A percentile compares a stretch with the other conserved stretches of the same genome.
These are phyloP conservation scores for Popillia japonica DNA, from an alignment of 1,140 invertebrate genomes.

Conservation along the genomic window DNA sequence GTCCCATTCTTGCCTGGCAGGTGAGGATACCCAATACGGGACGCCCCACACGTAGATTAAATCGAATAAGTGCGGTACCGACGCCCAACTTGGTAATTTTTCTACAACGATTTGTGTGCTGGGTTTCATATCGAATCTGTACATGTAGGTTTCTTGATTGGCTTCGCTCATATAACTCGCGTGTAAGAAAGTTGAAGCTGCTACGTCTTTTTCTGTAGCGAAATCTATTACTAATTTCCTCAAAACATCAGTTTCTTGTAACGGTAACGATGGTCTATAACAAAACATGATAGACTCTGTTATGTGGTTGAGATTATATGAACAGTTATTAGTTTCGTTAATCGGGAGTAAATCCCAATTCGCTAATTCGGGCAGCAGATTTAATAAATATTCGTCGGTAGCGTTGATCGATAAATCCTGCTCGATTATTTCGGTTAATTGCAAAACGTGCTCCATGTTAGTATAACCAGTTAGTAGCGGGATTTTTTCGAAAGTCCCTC, in stretches of 20 bases:
- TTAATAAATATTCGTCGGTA: slow-evolving; percentile 65
- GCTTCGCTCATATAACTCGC: slow-evolving; percentile 71
- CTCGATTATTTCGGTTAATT: slow-evolving; percentile 65
- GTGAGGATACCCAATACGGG: slow-evolving; percentile 68
- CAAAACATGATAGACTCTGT: slow-evolving; percentile 77
- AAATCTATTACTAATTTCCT: slow-evolving; percentile 71
- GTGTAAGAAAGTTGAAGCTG: slow-evolving; percentile 71
- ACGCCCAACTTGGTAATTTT: slow-evolving; percentile 75
- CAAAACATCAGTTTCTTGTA: slow-evolving; percentile 66
- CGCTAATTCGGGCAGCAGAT: slow-evolving; percentile 69
- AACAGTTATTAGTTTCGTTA: slow-evolving; percentile 68
- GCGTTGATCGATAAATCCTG: slow-evolving; percentile 65
- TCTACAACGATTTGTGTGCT: slow-evolving; percentile 68
- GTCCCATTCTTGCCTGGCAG: slow-evolving; percentile 70
- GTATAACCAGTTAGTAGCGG: slow-evolving; percentile 78
- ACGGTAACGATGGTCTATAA: slow-evolving; percentile 68
- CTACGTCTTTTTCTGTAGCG: slow-evolving; percentile 77
- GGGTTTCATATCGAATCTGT: slow-evolving; percentile 79
- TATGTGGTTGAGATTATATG: slow-evolving; percentile 73
- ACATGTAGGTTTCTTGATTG: slow-evolving; percentile 69
- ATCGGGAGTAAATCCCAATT: slow-evolving; percentile 66
- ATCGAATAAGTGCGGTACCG: slow-evolving; percentile 81
- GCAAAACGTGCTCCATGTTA: slow-evolving; percentile 78
- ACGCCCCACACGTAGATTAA: slow-evolving; percentile 80
- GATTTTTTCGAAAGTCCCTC: slow-evolving; percentile 68